Percentiles rank a stretch among this genome's conserved stretches.
These are phyloP conservation scores for Ctenicera cuprea DNA, from an alignment of 2,888 invertebrate species.

Conservation along the genomic window DNA sequence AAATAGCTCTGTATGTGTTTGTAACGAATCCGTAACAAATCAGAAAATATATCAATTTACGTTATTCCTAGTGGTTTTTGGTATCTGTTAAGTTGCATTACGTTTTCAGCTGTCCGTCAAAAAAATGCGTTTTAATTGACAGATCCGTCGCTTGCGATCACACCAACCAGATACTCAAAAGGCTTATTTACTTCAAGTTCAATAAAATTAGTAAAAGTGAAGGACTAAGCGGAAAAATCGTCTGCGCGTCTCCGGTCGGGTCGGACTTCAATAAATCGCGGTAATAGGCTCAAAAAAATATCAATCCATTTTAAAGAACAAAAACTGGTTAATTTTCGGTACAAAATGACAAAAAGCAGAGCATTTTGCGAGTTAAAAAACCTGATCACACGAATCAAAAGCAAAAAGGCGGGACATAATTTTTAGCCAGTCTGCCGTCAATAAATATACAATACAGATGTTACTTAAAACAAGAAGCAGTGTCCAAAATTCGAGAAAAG, in stretches of 20 bases:
- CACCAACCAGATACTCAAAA: neutral
- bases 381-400: constrained; percentile 46
- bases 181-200: constrained; percentile 1
- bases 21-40: constrained; percentile 7
- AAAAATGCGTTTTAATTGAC: neutral
- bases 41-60: neutral
- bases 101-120: neutral
- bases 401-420: constrained; percentile 35
- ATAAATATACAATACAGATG: constrained; percentile 61
- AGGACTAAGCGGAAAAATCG: constrained; percentile 7
- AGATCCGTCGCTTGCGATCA: neutral
- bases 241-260: constrained; percentile 3
- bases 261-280: constrained; percentile 21
- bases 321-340: constrained; percentile 25
- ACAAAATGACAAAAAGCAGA: constrained; percentile 16
- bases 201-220: constrained; percentile 24
- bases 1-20: neutral
- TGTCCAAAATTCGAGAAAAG: constrained; percentile 59
- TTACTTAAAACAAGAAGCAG: constrained; percentile 50
- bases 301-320: constrained; percentile 26
- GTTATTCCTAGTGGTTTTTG: constrained; percentile 2
- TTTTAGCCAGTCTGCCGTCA: constrained; percentile 34
- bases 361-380: constrained; percentile 33
- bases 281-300: constrained; percentile 20
- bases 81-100: neutral